A percentile compares a stretch with the other conserved stretches of the same genome.
Conservation (phyloP, 1,140 invertebrate genomes). For the Brachionus paranguensis region DNA sequence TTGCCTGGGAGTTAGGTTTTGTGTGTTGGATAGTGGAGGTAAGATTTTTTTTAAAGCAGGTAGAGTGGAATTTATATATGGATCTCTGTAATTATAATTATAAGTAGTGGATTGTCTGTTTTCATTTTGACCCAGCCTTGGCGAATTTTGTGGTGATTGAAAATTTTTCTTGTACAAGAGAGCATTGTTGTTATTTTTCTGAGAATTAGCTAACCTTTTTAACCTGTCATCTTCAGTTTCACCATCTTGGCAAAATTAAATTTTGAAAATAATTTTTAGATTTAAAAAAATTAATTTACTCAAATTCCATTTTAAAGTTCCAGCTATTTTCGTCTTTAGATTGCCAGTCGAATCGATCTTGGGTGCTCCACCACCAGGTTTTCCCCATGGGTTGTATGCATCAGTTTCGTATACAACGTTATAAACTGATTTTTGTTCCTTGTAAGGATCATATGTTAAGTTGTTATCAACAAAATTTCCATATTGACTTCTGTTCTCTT, state of each 20-base stretch:
- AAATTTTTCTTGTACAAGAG: conserved; percentile 2
- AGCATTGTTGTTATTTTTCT: conserved; percentile 23
- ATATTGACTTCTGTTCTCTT: conserved; percentile 29
- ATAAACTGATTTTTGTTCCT: conserved; percentile 39
- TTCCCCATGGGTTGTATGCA: conserved; percentile 38
- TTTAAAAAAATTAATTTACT: not conserved
- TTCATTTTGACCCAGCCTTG: not conserved
- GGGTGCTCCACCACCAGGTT: conserved; percentile 36
- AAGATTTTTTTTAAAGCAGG: not conserved
- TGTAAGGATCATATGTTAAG: conserved; percentile 31
- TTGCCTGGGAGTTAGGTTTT: not conserved
- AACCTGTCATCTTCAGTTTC: conserved; percentile 26
- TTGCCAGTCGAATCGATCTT: conserved; percentile 19
- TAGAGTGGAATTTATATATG: not conserved
- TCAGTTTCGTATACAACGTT: conserved; percentile 37
- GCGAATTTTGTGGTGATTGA: not conserved
- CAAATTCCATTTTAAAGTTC: conserved; percentile 37
- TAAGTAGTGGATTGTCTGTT: conserved; percentile 18
- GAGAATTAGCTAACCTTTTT: not conserved
- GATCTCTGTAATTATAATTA: conserved; percentile 33
- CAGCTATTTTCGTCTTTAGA: conserved; percentile 2
- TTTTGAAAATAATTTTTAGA: not conserved
- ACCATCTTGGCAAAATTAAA: not conserved
- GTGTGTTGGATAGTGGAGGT: not conserved
- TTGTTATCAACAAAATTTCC: conserved; percentile 35